phyloP scores from a whole-genome alignment of 2,797 vertebrate genomes.

The Carapus acus region DNA sequence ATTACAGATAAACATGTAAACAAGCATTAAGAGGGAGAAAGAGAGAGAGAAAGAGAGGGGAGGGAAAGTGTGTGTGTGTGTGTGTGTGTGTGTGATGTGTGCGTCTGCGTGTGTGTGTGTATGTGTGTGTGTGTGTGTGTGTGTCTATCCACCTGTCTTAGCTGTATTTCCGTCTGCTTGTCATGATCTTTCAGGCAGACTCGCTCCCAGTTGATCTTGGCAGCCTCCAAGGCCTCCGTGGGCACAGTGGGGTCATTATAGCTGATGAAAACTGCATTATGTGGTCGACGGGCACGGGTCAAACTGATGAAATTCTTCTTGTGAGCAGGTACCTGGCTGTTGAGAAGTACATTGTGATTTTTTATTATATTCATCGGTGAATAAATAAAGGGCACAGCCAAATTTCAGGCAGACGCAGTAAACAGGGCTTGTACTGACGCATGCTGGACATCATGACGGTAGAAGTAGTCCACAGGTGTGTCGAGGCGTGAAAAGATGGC shows the following conservation, averaged over 20 bases:
- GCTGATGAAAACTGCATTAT: slow-evolving; percentile 88
- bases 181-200: slow-evolving; percentile 72
- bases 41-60: no score
- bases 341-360: not conserved
- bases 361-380: not conserved
- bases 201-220: slow-evolving; percentile 74
- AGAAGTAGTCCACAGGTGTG: slow-evolving; percentile 85
- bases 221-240: slow-evolving; percentile 71
- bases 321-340: slow-evolving; percentile 58
- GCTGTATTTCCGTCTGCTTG: slow-evolving; percentile 65
- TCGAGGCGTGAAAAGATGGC: slow-evolving; percentile 95
- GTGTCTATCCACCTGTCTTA: slow-evolving; percentile 35
- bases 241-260: slow-evolving; percentile 75
- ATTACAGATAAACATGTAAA: no score
- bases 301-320: slow-evolving; percentile 78
- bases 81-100: no score
- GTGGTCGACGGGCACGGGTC: slow-evolving; percentile 78
- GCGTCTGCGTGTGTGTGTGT: no score
- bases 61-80: no score
- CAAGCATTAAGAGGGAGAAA: no score
- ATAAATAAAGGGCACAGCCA: no score
- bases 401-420: no score
- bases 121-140: no score
- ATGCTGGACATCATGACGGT: slow-evolving; percentile 81
- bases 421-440: slow-evolving; percentile 55